A percentile compares a stretch with the other conserved stretches of the same genome.
Evolutionary conservation across 1,140 invertebrate genomes (phyloP).

Genomic region (Eumeta japonica): DNA sequence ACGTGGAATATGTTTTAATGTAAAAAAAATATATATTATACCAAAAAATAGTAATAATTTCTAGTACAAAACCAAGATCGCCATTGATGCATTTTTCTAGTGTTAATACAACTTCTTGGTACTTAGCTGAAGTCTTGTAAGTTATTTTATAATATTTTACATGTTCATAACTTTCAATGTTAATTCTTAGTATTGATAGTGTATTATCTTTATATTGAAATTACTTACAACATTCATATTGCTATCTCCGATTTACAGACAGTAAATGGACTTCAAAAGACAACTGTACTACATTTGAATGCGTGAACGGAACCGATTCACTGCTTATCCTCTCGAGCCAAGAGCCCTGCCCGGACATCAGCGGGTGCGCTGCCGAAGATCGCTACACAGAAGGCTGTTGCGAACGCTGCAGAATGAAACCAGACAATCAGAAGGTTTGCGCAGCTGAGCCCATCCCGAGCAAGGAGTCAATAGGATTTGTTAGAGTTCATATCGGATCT

Average conservation of each 20-base stretch:
- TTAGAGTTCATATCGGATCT: constrained; percentile 39
- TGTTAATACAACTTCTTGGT: too few relatives aligned
- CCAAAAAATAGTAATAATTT: too few relatives aligned
- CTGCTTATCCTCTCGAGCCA: constrained; percentile 57
- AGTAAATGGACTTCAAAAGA: constrained; percentile 64
- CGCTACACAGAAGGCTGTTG: constrained; percentile 67
- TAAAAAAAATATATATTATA: too few relatives aligned
- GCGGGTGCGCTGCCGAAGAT: constrained; percentile 57
- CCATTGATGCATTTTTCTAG: too few relatives aligned
- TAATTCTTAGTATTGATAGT: too few relatives aligned
- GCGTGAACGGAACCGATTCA: constrained; percentile 50
- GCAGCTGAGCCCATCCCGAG: constrained; percentile 52
- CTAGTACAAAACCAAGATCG: too few relatives aligned
- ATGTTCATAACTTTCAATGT: too few relatives aligned
- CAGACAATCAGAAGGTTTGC: constrained; percentile 58
- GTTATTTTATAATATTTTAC: too few relatives aligned
- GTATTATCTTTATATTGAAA: too few relatives aligned
- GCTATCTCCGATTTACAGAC: constrained; percentile 25
- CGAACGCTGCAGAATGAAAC: constrained; percentile 60
- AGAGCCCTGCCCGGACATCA: constrained; percentile 63
- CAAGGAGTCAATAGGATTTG: constrained; percentile 57
- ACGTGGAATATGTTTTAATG: too few relatives aligned
- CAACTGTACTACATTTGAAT: constrained; percentile 66
- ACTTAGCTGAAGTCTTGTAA: too few relatives aligned
- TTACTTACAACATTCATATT: too few relatives aligned